Evolutionary conservation across 2,888 invertebrate genomes (phyloP).

Genomic region (Xestoiulus laeticollis): DNA sequence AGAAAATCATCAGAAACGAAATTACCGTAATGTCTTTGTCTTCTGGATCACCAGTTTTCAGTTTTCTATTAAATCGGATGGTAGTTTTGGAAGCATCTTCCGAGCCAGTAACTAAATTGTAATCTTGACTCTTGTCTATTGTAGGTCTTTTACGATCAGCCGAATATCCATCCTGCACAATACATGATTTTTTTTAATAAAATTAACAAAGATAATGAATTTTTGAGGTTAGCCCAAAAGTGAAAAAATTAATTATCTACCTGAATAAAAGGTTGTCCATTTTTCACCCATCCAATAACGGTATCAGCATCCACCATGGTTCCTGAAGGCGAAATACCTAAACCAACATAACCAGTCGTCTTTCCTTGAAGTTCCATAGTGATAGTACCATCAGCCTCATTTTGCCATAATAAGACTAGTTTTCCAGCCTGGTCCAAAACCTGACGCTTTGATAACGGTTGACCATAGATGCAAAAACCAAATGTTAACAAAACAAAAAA

Average conservation of each 20-base stretch:
- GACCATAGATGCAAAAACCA: constrained; percentile 5
- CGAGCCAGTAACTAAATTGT: constrained; percentile 40
- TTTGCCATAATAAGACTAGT: constrained; percentile 49
- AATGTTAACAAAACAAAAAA: neutral
- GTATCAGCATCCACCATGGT: constrained; percentile 51
- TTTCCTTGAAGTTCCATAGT: constrained; percentile 50
- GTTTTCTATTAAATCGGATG: constrained; percentile 49
- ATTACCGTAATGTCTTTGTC: constrained; percentile 49
- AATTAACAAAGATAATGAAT: neutral
- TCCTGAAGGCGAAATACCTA: constrained; percentile 51
- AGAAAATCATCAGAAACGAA: neutral
- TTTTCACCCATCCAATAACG: constrained; percentile 48
- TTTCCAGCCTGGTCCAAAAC: constrained; percentile 39
- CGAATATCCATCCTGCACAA: constrained; percentile 46
- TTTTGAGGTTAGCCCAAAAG: neutral
- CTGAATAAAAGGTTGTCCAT: constrained; percentile 49
- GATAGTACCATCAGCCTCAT: neutral
- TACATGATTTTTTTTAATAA: neutral
- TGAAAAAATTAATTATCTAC: constrained; percentile 43
- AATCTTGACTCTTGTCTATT: constrained; percentile 42
- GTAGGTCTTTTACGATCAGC: neutral
- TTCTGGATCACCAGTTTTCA: constrained; percentile 50
- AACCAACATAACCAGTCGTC: constrained; percentile 48
- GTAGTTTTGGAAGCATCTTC: constrained; percentile 48
- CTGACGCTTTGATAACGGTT: constrained; percentile 27